phyloP scores from a whole-genome alignment of 2,888 invertebrate genomes.

The Tetranychus truncatus region DNA sequence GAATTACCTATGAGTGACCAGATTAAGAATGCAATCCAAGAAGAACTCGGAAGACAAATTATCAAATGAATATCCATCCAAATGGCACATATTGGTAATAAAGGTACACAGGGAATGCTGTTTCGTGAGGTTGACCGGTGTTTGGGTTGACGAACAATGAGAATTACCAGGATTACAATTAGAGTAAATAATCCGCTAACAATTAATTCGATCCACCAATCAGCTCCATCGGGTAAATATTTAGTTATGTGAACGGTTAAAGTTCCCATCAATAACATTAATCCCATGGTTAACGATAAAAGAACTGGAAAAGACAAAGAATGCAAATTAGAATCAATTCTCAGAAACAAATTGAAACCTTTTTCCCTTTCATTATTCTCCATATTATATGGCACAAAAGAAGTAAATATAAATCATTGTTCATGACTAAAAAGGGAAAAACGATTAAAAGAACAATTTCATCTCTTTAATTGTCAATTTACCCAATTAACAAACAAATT shows the following conservation, averaged over 20 bases:
- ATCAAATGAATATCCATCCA: slow-evolving; percentile 26
- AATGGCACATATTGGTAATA: slow-evolving; percentile 25
- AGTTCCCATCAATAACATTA: slow-evolving; percentile 24
- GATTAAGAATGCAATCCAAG: slow-evolving; percentile 25
- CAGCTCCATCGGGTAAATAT: slow-evolving; percentile 14
- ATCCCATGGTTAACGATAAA: slow-evolving; percentile 14
- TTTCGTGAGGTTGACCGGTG: slow-evolving; percentile 21
- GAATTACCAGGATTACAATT: slow-evolving; percentile 18
- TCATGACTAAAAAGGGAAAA: too few relatives aligned
- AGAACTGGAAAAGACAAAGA: neutral
- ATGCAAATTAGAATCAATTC: neutral
- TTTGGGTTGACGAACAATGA: slow-evolving; percentile 23
- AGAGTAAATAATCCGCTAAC: slow-evolving; percentile 20
- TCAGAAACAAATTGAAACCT: too few relatives aligned
- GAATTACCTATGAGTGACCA: slow-evolving; percentile 26
- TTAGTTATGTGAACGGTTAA: slow-evolving; percentile 23
- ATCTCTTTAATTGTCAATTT: too few relatives aligned
- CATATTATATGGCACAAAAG: too few relatives aligned
- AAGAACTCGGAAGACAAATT: slow-evolving; percentile 23
- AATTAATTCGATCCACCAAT: slow-evolving; percentile 23
- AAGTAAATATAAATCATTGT: too few relatives aligned
- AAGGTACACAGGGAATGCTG: slow-evolving; percentile 25
- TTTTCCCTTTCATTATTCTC: too few relatives aligned
- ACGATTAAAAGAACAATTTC: too few relatives aligned
- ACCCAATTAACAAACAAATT: too few relatives aligned